Evolutionary conservation across 2,113 vertebrate genomes (phyloP).

Genomic region (Perca schrenkii): DNA sequence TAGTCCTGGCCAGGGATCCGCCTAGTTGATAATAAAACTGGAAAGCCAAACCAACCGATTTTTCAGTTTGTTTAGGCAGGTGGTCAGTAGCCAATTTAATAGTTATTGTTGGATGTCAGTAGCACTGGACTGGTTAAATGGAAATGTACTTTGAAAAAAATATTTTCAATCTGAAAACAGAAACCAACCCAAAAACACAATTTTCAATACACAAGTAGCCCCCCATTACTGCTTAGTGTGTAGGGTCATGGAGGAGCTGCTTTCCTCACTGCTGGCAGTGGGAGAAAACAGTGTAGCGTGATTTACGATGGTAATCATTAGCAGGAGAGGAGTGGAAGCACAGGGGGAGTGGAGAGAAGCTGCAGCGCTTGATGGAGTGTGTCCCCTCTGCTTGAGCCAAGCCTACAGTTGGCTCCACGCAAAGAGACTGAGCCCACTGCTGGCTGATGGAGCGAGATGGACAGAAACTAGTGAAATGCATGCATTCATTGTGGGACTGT

Average conservation of each 20-base stretch:
- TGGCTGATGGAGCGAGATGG: conserved; percentile 35
- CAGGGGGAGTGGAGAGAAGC: conserved; percentile 48
- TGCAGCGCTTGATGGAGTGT: conserved; percentile 64
- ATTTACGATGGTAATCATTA: conserved; percentile 78
- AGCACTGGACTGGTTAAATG: background rate
- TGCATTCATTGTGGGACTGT: background rate
- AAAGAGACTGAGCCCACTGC: conserved; percentile 27
- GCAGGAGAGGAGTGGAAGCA: conserved; percentile 59
- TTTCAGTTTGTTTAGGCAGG: conserved; percentile 15
- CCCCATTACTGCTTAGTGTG: conserved; percentile 12
- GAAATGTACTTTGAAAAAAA: conserved; percentile 14
- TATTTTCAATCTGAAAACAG: background rate
- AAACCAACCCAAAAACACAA: conserved; percentile 17
- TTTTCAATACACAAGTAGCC: conserved; percentile 14
- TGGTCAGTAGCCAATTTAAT: background rate
- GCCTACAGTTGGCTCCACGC: conserved; percentile 35
- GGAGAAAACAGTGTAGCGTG: conserved; percentile 63
- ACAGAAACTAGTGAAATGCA: conserved; percentile 11
- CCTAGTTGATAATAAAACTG: background rate
- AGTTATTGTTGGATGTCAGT: conserved; percentile 15
- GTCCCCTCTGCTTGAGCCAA: conserved; percentile 56
- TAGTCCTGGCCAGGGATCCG: background rate
- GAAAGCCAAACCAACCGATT: background rate
- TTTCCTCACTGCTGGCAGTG: conserved; percentile 37
- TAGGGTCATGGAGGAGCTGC: conserved; percentile 46